These are phyloP conservation scores for Ptyas mucosa DNA, from an alignment of 2,113 vertebrate genomes.

Conservation along the genomic window DNA sequence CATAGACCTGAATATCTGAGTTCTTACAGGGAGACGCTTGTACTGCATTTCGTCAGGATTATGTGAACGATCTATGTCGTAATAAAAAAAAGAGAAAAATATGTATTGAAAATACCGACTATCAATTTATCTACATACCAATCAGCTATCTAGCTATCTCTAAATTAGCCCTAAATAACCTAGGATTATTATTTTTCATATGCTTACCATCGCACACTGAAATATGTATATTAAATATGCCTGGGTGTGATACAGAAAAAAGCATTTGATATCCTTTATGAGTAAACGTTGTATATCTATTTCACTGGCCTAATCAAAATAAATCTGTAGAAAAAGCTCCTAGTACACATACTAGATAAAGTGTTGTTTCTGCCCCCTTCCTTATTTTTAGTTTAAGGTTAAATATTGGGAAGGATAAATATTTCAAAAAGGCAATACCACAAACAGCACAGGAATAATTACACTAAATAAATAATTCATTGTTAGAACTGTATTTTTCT, in stretches of 20 bases:
- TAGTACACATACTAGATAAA: rapidly evolving
- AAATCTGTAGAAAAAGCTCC: rapidly evolving
- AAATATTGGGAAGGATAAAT: background rate
- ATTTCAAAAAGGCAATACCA: rapidly evolving
- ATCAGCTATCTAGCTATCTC: background rate
- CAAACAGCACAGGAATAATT: background rate
- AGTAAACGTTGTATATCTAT: background rate
- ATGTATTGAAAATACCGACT: background rate
- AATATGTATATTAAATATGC: background rate
- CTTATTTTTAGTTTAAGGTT: background rate
- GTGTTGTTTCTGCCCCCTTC: too few species aligned
- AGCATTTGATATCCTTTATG: background rate
- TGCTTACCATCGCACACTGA: background rate
- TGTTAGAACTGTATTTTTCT: background rate
- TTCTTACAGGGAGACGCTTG: too few species aligned
- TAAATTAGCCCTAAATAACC: background rate
- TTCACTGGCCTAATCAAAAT: background rate
- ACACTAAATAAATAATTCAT: constrained; percentile 16
- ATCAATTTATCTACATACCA: background rate
- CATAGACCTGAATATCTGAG: too few species aligned
- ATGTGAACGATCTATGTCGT: background rate
- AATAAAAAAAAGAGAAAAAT: background rate
- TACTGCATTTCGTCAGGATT: background rate
- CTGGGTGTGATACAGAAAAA: background rate
- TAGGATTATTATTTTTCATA: background rate